These are phyloP conservation scores for Otocyon megalotis DNA, from an alignment of 2,113 vertebrate species.

Conservation along the genomic window DNA sequence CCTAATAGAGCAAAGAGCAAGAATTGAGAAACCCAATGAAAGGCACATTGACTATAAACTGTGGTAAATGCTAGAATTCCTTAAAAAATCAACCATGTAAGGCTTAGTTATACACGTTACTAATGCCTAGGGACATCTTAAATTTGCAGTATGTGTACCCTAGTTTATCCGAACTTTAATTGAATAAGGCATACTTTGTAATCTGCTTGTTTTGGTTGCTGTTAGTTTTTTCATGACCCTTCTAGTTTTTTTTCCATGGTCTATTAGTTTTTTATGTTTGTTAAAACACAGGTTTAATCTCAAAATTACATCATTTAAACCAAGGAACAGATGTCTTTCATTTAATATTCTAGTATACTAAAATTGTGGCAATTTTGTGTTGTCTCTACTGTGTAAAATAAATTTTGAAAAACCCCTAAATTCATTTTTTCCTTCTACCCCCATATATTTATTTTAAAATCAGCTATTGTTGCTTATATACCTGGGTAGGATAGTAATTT, in stretches of 20 bases:
- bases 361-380: background rate
- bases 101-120: slow-evolving; percentile 49
- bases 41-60: background rate
- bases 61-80: background rate
- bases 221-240: background rate
- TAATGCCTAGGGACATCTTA: slow-evolving; percentile 62
- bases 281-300: slow-evolving; percentile 46
- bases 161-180: background rate
- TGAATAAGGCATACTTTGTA: slow-evolving; percentile 46
- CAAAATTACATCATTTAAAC: slow-evolving; percentile 49
- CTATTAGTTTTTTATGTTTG: slow-evolving; percentile 27
- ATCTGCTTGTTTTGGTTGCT: slow-evolving; percentile 23
- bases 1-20: background rate
- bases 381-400: background rate
- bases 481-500: background rate
- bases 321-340: background rate
- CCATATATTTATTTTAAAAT: background rate
- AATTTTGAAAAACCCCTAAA: background rate
- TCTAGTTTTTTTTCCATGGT: background rate
- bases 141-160: background rate
- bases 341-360: background rate
- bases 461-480: background rate
- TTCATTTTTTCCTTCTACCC: background rate
- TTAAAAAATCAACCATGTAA: background rate
- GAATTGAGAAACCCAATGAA: background rate